A percentile compares a stretch with the other conserved stretches of the same genome.
Evolutionary conservation across 2,888 invertebrate genomes (phyloP).

Genomic region (Callinectes sapidus): DNA sequence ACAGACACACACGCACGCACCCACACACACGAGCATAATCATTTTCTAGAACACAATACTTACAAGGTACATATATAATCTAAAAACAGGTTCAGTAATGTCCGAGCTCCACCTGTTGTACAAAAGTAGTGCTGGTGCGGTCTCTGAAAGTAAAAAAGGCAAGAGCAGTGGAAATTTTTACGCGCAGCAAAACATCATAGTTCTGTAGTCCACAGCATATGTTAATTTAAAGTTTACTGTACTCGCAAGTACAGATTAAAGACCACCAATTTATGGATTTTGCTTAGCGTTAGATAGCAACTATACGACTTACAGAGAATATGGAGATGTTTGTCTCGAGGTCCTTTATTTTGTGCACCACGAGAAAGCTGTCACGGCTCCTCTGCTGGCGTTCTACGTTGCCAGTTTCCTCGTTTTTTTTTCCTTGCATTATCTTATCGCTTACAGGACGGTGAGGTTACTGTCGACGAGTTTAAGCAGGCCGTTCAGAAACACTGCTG

Average conservation of each 20-base stretch:
- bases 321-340: background rate
- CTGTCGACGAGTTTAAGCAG: conserved; percentile 74
- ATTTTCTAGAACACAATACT: background rate
- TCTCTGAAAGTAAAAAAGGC: background rate
- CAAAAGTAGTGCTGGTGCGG: background rate
- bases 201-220: background rate
- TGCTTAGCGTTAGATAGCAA: background rate
- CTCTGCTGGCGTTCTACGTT: background rate
- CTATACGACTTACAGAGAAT: background rate
- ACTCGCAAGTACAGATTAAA: background rate
- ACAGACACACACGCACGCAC: background rate
- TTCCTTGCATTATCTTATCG: conserved; percentile 46
- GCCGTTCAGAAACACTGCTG: conserved; percentile 74
- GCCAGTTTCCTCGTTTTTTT: background rate
- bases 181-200: background rate
- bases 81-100: background rate
- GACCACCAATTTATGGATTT: background rate
- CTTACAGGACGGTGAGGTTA: conserved; percentile 73
- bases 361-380: conserved; percentile 1
- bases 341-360: background rate
- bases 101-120: background rate
- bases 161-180: background rate
- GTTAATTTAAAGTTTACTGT: background rate
- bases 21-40: background rate
- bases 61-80: background rate